These are phyloP conservation scores for Cosmia trapezina DNA, from an alignment of 2,888 invertebrate species.

Conservation along the genomic window DNA sequence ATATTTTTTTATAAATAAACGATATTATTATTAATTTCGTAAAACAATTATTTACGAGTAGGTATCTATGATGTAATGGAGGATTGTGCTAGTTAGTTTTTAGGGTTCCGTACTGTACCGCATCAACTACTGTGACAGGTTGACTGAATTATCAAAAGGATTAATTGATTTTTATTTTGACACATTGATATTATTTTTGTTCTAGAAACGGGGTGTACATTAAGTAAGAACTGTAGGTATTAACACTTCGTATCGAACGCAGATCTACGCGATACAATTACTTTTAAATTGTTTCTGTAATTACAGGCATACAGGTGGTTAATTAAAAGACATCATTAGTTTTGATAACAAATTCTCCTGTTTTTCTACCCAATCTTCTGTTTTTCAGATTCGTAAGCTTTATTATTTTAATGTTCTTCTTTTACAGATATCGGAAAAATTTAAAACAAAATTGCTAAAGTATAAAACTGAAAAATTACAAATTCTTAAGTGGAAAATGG, in stretches of 20 bases:
- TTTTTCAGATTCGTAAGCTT: not conserved
- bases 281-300: too few relatives aligned
- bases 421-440: conserved; percentile 87
- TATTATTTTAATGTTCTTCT: conserved; percentile 18
- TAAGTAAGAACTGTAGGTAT: not conserved
- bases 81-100: too few relatives aligned
- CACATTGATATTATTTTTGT: not conserved
- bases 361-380: not conserved
- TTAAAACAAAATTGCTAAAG: conserved; percentile 80
- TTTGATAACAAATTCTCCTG: not conserved
- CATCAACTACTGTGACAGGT: not conserved
- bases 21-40: too few relatives aligned
- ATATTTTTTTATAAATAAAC: too few relatives aligned
- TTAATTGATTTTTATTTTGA: not conserved
- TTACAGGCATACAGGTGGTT: too few relatives aligned
- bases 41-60: too few relatives aligned
- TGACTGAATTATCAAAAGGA: not conserved
- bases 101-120: too few relatives aligned
- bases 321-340: not conserved
- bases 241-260: too few relatives aligned
- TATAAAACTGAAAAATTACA: conserved; percentile 83
- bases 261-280: too few relatives aligned
- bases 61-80: too few relatives aligned
- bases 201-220: not conserved
- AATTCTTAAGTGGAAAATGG: conserved; percentile 81